Evolutionary conservation across 2,888 invertebrate species (phyloP), one percentile per base, ranked within the genome.

Genomic region (Choreutis nemorana): DNA sequence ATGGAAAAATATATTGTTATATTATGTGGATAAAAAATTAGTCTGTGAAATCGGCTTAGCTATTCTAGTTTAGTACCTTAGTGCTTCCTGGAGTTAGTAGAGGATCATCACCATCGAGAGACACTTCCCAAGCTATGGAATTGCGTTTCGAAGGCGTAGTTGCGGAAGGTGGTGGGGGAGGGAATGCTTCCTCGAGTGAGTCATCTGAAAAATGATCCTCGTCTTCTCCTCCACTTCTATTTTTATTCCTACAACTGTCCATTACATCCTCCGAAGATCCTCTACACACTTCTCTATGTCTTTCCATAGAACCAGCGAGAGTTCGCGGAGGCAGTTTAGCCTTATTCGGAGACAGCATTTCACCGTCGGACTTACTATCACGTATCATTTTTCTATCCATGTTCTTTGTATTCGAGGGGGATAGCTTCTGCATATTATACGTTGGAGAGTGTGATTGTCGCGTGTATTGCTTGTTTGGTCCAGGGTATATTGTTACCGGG

Each of bases 71-170:
- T 8, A 15, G 23, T 55, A 86, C 86, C 68, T 85, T 86, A 37
- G 85, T 86, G 51, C 85, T 85, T 29, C 85, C 88, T 24, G 88
- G 88, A 25, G 86, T 86, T 36, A 87, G 81, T 23, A 87, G 77
- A 33, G 86, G 84, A 57, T 87, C 86, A 51, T 81, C 80, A 57
- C 85, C 86, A 56, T 87, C 87, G 47, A 92, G 81, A 37, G 91
- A 87, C 39, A 92, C 91, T 80, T 92, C 91, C 91, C 92, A 91
- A 38, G 91, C 91, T 44, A 91, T 90, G 56, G 91, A 90, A 55
- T 87, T 87, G 48, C 90, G 83, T 73, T 90, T 90, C 55, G 84
- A 85, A 45, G 83, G 83, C 39, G 83, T 82, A 34, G 64, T 63
- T 42, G 61, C 66, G 32, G 75, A 66, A 20, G 83, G 82, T 42